phyloP scores from a whole-genome alignment of 2,797 vertebrate species.

The Bradypodion pumilum region DNA sequence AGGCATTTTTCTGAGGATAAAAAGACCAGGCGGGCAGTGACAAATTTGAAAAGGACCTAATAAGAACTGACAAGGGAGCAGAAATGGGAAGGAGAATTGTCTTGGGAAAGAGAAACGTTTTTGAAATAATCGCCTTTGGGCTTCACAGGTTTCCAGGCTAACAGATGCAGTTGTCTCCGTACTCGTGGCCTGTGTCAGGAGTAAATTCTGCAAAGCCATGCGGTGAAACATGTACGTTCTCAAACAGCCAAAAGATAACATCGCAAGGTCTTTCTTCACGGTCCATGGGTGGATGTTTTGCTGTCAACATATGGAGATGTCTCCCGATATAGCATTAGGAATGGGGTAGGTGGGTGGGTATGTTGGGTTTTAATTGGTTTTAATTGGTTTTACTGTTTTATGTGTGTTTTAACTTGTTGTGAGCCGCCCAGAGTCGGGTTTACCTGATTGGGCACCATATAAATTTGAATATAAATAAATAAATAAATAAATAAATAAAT shows the following conservation, averaged over 20 bases:
- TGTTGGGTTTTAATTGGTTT: no score
- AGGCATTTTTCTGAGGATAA: conserved; percentile 23
- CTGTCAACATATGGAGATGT: no score
- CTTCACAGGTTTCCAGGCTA: not conserved
- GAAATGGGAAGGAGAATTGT: not conserved
- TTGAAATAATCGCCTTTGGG: not conserved
- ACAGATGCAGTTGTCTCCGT: not conserved
- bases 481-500: no score
- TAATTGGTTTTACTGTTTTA: no score
- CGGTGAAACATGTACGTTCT: not conserved
- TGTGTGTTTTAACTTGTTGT: no score
- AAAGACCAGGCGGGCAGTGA: not conserved
- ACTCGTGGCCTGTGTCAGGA: no score
- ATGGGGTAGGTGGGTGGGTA: no score
- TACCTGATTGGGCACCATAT: no score
- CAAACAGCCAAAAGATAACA: not conserved
- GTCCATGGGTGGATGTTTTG: not conserved
- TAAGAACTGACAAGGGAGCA: conserved; percentile 50
- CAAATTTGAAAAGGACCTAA: not conserved
- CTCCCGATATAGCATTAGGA: no score
- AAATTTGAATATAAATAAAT: no score
- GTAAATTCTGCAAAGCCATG: not conserved
- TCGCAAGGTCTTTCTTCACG: not conserved
- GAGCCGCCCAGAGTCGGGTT: no score
- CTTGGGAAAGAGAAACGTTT: not conserved